Base-by-base conservation (phyloP, 1,140 invertebrate genomes). In the Polyergus mexicanus region DNA sequence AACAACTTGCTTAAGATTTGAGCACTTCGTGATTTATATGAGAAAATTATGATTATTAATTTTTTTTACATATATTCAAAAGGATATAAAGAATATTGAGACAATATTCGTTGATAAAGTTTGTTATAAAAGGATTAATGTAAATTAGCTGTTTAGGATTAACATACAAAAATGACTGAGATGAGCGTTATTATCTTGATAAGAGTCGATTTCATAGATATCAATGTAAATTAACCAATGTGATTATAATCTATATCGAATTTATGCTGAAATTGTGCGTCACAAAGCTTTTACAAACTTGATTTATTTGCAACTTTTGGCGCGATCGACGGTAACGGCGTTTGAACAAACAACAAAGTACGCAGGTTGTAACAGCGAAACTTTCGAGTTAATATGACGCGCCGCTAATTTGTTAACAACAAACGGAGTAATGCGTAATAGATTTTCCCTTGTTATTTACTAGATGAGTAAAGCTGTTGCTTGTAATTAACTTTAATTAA, bases 401-500 rank as follows among this genome's bases (percentile, higher is more conserved):
- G 78, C 78, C 78, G 78, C 68, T 83, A 83, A 83, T 83, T 83
- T 83, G 78, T 83, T 83, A 83, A 74, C 78, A 83, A 83, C 78
- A 83, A 72, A 83, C 78, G 38, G 78, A 38, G 38, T 74, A 72
- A 83, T 74, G 54, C 68, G 56, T 83, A 83, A 83, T 83, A 74
- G 68, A 83, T 69, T 72, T 62, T 69, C 54, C 78, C 78, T 83
- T 83, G 78, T 83, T 72, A 83, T 83, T 83, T 83, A 41, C 78
- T 35, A 60, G 78, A 60, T 56, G 78, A 74, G 68, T 83, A 62
- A 74, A 72, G 68, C 54, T 22, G 54, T 11, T 72, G 66, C 78
- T 83, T 74, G 78, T 83, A 83, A 83, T 83, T 83, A 83, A 83
- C 78, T 83, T 83, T 83, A 74, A 83, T 83, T 83, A 83, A 83